These are phyloP conservation scores for Chauna torquata DNA, from an alignment of 2,113 vertebrate species.

Conservation along the genomic window DNA sequence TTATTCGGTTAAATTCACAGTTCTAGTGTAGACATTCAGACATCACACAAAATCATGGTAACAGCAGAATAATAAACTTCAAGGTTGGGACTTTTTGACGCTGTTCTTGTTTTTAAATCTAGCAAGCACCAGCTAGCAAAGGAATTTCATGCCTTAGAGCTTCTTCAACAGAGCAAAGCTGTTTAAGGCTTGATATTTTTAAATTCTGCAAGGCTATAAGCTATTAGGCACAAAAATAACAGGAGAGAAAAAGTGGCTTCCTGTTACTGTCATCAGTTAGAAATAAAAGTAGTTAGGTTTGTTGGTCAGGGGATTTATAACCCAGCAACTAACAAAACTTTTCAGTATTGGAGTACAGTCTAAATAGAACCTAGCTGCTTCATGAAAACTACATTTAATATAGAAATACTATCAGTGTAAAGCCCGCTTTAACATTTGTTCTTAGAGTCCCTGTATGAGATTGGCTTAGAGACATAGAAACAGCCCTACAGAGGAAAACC, in stretches of 20 bases:
- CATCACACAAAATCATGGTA: not conserved
- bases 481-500: not conserved
- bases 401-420: not conserved
- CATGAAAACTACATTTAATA: not conserved
- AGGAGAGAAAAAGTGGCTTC: not conserved
- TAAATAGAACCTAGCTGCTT: not conserved
- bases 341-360: not conserved
- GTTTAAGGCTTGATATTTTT: constrained; percentile 5
- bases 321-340: not conserved
- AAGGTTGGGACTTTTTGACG: not conserved
- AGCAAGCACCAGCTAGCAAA: constrained; percentile 19
- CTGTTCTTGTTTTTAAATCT: not conserved
- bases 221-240: not conserved
- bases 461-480: not conserved
- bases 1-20: not conserved
- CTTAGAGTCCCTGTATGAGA: not conserved
- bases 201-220: not conserved
- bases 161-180: not conserved
- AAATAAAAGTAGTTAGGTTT: not conserved
- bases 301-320: not conserved
- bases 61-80: not conserved
- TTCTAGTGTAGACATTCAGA: not conserved
- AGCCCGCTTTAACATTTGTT: not conserved
- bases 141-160: not conserved
- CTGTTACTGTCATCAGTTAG: not conserved